A percentile compares a stretch with the other conserved stretches of the same genome.
These are phyloP conservation scores for Gracilinanus agilis DNA, from an alignment of 2,113 vertebrate species.

Conservation along the genomic window DNA sequence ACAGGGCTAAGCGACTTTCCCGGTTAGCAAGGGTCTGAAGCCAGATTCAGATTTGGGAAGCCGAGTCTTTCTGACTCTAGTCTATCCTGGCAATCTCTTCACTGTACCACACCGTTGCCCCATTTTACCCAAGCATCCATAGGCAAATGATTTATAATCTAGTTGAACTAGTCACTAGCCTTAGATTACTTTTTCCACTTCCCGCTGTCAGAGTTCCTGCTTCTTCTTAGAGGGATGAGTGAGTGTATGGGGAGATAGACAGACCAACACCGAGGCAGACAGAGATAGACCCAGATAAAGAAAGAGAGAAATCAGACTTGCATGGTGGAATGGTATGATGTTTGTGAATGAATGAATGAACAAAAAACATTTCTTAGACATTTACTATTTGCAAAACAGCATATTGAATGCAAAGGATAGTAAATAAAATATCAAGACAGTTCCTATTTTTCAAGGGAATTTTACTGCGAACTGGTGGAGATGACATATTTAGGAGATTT, in stretches of 20 bases:
- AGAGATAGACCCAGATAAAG: neutral
- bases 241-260: neutral
- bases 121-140: neutral
- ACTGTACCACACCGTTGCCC: neutral
- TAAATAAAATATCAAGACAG: neutral
- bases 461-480: neutral
- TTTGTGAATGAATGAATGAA: neutral
- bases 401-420: neutral
- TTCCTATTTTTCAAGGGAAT: neutral
- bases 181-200: neutral
- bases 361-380: constrained; percentile 33
- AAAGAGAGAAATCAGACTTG: neutral
- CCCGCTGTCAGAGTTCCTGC: neutral
- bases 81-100: neutral
- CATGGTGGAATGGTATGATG: neutral
- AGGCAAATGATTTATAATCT: neutral
- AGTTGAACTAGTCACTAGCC: neutral
- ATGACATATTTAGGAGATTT: no score
- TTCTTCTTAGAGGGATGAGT: neutral
- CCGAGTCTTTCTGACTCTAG: no score
- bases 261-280: neutral
- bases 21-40: neutral
- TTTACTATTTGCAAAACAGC: neutral
- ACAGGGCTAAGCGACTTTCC: neutral
- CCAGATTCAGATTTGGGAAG: neutral